phyloP scores from a whole-genome alignment of 1,140 invertebrate genomes.

The Thrips palmi region DNA sequence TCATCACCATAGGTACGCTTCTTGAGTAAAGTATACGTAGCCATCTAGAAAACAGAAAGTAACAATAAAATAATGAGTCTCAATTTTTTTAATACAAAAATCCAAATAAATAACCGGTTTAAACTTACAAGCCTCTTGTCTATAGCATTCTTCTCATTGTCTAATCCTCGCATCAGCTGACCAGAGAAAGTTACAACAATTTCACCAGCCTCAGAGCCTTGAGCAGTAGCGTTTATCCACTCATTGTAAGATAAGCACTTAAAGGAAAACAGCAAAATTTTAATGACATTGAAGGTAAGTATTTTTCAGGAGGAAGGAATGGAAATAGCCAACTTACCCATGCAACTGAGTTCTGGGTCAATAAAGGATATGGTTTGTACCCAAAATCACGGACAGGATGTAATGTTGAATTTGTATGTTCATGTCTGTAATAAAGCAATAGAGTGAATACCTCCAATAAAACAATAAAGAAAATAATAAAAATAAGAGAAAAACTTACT shows the following conservation, averaged over 20 bases:
- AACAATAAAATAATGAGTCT: conserved; percentile 2
- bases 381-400: conserved; percentile 22
- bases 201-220: conserved; percentile 26
- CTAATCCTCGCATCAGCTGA: conserved; percentile 21
- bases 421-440: conserved; percentile 19
- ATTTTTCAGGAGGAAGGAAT: background rate
- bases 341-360: conserved; percentile 16
- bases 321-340: conserved; percentile 11
- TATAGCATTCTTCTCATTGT: too few species aligned
- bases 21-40: background rate
- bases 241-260: conserved; percentile 16
- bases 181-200: conserved; percentile 24
- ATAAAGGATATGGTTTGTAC: conserved; percentile 21
- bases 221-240: conserved; percentile 25
- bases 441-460: too few species aligned
- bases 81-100: background rate
- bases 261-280: conserved; percentile 5
- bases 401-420: conserved; percentile 22
- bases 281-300: background rate
- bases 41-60: background rate
- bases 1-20: background rate
- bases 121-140: background rate
- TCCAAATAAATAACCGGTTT: conserved; percentile 5
- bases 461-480: too few species aligned
- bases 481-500: conserved; percentile 16